A percentile compares a stretch with the other conserved stretches of the same genome.
phyloP scores from a whole-genome alignment of 35 echinoderm and acorn worm species.

The Lytechinus variegatus region DNA sequence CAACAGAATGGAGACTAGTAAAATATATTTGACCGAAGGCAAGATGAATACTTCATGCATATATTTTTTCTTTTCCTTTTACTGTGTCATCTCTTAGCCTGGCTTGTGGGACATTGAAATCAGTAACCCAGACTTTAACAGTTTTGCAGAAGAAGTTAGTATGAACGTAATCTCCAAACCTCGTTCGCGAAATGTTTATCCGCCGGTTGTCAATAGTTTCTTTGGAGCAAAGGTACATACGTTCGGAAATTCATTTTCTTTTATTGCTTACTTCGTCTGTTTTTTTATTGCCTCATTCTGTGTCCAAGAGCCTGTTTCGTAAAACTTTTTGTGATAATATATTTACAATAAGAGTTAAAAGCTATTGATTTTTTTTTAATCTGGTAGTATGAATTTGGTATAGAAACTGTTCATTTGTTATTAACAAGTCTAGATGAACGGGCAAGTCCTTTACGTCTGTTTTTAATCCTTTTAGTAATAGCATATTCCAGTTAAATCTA shows the following conservation, averaged over 20 bases:
- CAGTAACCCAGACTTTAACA: not conserved
- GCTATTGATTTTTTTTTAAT: too few relatives aligned
- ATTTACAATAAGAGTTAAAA: too few relatives aligned
- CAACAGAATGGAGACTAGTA: too few relatives aligned
- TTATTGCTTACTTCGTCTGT: not conserved
- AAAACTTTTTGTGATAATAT: too few relatives aligned
- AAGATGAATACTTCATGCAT: too few relatives aligned
- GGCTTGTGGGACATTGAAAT: not conserved
- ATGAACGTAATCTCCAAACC: not conserved
- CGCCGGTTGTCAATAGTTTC: not conserved
- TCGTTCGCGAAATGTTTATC: not conserved
- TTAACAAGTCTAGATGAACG: too few relatives aligned
- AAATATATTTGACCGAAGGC: too few relatives aligned
- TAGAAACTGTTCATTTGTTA: too few relatives aligned
- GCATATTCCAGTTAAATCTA: too few relatives aligned
- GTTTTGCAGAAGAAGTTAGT: not conserved
- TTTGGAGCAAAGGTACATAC: not conserved
- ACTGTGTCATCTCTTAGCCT: not conserved
- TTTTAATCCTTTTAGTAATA: too few relatives aligned
- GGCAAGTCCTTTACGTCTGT: too few relatives aligned
- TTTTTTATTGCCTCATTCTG: not conserved
- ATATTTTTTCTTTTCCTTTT: not conserved
- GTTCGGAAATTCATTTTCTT: not conserved
- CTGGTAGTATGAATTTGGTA: too few relatives aligned
- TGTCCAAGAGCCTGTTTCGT: not conserved